phyloP scores from a whole-genome alignment of 2,113 vertebrate species.

The Hyla sarda region DNA sequence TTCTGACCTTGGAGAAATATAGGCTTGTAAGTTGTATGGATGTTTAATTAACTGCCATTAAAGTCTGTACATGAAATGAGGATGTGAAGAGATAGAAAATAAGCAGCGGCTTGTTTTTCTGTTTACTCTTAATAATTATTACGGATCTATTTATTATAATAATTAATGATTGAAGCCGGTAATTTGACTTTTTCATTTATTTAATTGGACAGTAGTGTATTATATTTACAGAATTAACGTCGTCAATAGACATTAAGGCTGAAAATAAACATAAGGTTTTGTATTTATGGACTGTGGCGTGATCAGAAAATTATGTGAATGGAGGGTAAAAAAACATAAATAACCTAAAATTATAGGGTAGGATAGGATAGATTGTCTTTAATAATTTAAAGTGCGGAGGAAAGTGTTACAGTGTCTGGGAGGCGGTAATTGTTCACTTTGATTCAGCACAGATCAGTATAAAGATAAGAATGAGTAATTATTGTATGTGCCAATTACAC shows the following conservation, averaged over 20 bases:
- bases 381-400: neutral
- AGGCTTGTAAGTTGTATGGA: neutral
- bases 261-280: conserved; percentile 3
- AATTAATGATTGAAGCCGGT: conserved; percentile 32
- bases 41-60: conserved; percentile 27
- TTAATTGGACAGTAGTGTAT: conserved; percentile 1
- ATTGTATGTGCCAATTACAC: neutral
- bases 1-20: conserved; percentile 16
- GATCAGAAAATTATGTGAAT: neutral
- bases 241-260: neutral
- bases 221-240: conserved; percentile 15
- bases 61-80: neutral
- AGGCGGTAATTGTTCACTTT: neutral
- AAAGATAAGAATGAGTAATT: neutral
- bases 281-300: too few relatives aligned
- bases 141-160: conserved; percentile 19
- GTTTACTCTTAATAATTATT: conserved; percentile 36
- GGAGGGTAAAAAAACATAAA: neutral
- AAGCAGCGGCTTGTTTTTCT: neutral
- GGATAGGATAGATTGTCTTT: neutral
- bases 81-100: conserved; percentile 4
- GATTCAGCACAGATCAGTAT: neutral
- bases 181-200: neutral
- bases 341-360: conserved; percentile 13
- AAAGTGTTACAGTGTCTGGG: neutral